Evolutionary conservation across 2,888 invertebrate species (phyloP), one percentile per base, ranked within the genome.

Genomic region (Ichneumoninae sp.): DNA sequence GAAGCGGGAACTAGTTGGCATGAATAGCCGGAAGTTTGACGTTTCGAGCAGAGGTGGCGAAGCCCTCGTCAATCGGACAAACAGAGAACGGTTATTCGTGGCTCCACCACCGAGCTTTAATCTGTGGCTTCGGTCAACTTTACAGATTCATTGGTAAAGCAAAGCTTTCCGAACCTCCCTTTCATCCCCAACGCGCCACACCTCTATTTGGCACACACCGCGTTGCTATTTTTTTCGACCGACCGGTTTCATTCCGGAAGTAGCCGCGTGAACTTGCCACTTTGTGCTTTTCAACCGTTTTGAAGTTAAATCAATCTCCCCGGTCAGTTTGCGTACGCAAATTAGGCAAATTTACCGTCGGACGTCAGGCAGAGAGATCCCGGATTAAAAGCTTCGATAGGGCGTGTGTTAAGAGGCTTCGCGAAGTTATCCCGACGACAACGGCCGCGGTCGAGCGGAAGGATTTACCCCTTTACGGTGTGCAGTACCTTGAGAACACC

Each of bases 311-410:
- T 87, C 83, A 78, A 86, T 85, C 83, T 76, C 47, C 16, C 54
- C 22, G 83, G 80, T 71, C 80, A 78, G 77, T 86, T 84, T 84
- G 83, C 78, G 33, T 62, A 83, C 75, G 80, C 80, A 86, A 84
- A 84, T 89, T 71, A 83, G 79, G 76, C 82, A 85, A 87, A 84
- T 87, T 83, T 81, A 69, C 66, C 79, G 70, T 62, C 47, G 80
- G 81, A 85, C 86, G 84, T 80, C 69, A 40, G 52, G 54, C 62
- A 50, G 76, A 36, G 74, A 36, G 22, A 40, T 40, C 4, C 3
- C n/a, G 40, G 36, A 19, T 78, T 77, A 68, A 65, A 83, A 86
- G 86, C 79, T 85, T 87, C 82, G 80, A 80, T 71, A 71, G 60
- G 16, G 16, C 4, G 62, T 75, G 75, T 70, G 72, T 70, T 76